phyloP scores from a whole-genome alignment of 2,888 invertebrate species.

The Priocnemis perturbator region DNA sequence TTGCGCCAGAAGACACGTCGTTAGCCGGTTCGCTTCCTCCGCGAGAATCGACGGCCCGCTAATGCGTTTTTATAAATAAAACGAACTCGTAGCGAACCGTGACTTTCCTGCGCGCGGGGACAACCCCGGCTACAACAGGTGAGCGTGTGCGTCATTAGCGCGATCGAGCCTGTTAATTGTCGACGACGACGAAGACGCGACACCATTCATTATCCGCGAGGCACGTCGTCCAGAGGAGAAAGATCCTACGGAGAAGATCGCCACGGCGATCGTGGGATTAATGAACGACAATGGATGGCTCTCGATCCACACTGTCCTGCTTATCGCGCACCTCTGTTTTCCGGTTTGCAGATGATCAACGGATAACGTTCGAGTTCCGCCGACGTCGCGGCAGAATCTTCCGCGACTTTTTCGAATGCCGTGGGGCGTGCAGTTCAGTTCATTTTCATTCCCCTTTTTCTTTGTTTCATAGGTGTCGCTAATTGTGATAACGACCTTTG shows the following conservation, averaged over 20 bases:
- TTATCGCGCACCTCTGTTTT: neutral
- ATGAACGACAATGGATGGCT: neutral
- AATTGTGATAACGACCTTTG: too few relatives aligned
- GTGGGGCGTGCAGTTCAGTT: too few relatives aligned
- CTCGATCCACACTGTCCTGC: too few relatives aligned
- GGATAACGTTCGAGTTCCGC: neutral
- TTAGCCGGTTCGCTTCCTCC: slow-evolving; percentile 36
- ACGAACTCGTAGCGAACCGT: slow-evolving; percentile 16
- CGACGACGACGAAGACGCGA: slow-evolving; percentile 23
- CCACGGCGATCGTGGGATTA: neutral
- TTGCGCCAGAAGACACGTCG: slow-evolving; percentile 30
- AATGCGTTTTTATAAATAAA: slow-evolving; percentile 40
- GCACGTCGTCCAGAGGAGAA: slow-evolving; percentile 10
- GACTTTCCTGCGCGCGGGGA: slow-evolving; percentile 19
- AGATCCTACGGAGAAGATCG: slow-evolving; percentile 14
- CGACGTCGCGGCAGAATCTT: neutral
- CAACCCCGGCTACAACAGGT: slow-evolving; percentile 17
- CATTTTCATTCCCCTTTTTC: too few relatives aligned
- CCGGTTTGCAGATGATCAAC: neutral
- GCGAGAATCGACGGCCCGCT: slow-evolving; percentile 31
- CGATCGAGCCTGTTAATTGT: slow-evolving; percentile 26
- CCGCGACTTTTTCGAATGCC: too few relatives aligned
- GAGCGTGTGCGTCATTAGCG: slow-evolving; percentile 39
- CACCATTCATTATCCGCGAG: slow-evolving; percentile 25
- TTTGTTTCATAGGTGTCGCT: too few relatives aligned